Base-by-base conservation (phyloP, 2,113 vertebrate genomes). In the Catagonus wagneri region DNA sequence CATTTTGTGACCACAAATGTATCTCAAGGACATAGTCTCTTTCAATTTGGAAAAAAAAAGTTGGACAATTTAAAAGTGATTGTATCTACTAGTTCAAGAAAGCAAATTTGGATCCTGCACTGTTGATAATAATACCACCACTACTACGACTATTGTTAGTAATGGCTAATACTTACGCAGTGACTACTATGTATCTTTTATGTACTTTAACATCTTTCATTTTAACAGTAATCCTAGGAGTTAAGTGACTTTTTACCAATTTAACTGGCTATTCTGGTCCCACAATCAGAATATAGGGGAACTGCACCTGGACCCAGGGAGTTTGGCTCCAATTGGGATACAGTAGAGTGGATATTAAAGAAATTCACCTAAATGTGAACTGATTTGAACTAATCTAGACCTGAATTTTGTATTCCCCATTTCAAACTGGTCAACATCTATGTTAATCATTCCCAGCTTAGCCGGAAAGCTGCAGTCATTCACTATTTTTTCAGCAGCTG, bases 1-100 rank as follows among this genome's bases (percentile, higher is more conserved):
- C 20, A 74, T 74, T 94, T 60, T 87, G 22, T 25, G 52, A 75
- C n/a, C 58, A 90, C 10, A 76, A 54, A 23, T 90, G 11, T 76
- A 66, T 84, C 29, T 81, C 80, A 96, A 95, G 71, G 76, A 94
- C 8, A 76, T 71, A 90, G 13, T 61, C 22, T 32, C 44, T 86
- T 79, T 81, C 63, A 91, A 81, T 34, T 39, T 85, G 34, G n/a
- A 22, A n/a, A 61, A 61, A 61, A 61, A 65, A 56, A 8, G 8
- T n/a, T n/a, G 10, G 22, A 2, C 29, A 65, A 66, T 63, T 80
- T 63, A 19, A 88, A 89, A 71, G 44, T 69, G 23, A 13, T 7
- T 56, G 1, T 54, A 76, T 25, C 15, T 75, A 87, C 13, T 8
- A 74, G 3, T 71, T 74, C 7, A 6, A 85, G 13, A 89, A 96